Evolutionary conservation across 1,140 invertebrate species (phyloP).

Genomic region (Argopecten irradians): DNA sequence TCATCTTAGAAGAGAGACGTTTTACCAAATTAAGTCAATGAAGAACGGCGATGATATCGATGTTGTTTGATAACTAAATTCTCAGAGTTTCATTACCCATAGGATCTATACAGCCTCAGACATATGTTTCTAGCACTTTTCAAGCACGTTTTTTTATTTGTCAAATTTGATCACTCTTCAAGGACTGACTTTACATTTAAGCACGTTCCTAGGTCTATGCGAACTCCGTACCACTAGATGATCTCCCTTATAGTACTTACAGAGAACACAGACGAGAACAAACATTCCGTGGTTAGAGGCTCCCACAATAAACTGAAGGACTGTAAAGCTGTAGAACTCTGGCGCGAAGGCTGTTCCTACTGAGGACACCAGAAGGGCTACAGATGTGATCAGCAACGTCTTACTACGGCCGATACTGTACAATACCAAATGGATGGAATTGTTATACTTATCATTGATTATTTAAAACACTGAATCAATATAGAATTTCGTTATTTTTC

Average conservation of each 20-base stretch:
- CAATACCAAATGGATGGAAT: too few species aligned
- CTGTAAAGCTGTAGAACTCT: conserved; percentile 33
- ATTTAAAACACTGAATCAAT: too few species aligned
- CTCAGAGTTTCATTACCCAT: not conserved
- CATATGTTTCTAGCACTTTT: not conserved
- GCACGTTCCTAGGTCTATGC: not conserved
- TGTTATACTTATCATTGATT: too few species aligned
- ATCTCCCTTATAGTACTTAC: conserved; percentile 27
- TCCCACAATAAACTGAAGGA: conserved; percentile 43
- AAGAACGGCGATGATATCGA: too few species aligned
- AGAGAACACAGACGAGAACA: conserved; percentile 24
- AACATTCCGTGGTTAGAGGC: conserved; percentile 23
- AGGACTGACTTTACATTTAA: not conserved
- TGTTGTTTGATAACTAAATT: too few species aligned
- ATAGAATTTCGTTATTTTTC: too few species aligned
- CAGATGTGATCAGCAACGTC: conserved; percentile 25
- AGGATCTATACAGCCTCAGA: not conserved
- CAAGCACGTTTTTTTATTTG: not conserved
- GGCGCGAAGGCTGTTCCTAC: conserved; percentile 40
- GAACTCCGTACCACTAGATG: not conserved
- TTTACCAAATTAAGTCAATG: too few species aligned
- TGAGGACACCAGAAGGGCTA: not conserved
- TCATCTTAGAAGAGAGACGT: not conserved
- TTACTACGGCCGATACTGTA: conserved; percentile 39
- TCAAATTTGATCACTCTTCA: not conserved